A percentile compares a stretch with the other conserved stretches of the same genome.
phyloP scores from a whole-genome alignment of 2,113 vertebrate species.

The Amphilophus citrinellus region DNA sequence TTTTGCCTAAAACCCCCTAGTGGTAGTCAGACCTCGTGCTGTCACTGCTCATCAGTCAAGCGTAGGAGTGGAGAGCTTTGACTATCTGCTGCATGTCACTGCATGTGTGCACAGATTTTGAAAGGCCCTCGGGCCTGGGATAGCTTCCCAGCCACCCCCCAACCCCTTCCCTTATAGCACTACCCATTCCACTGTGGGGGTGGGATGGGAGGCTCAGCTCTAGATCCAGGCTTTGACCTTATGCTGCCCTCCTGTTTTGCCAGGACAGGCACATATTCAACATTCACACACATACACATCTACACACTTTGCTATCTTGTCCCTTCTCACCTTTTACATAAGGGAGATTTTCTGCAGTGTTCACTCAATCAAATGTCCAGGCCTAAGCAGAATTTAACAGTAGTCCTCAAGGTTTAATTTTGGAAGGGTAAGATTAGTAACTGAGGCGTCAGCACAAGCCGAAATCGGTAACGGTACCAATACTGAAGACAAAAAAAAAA shows the following conservation, averaged over 20 bases:
- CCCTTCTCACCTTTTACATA: conserved; percentile 21
- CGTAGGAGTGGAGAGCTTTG: conserved; percentile 49
- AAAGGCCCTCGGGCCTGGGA: conserved; percentile 52
- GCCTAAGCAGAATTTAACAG: conserved; percentile 42
- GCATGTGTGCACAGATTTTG: conserved; percentile 55
- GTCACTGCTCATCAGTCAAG: conserved; percentile 74
- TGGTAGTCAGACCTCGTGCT: conserved; percentile 52
- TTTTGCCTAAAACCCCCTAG: conserved; percentile 45
- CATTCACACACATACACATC: not conserved
- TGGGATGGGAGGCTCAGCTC: conserved; percentile 5
- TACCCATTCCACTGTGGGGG: conserved; percentile 7
- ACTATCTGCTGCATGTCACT: conserved; percentile 70
- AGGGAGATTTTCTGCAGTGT: conserved; percentile 21
- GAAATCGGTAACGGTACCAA: conserved; percentile 32
- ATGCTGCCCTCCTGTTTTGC: conserved; percentile 33
- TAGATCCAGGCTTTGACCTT: conserved; percentile 40
- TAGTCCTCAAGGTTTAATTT: conserved; percentile 44
- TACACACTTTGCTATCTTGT: not conserved
- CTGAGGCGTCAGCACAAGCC: conserved; percentile 50
- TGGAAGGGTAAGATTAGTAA: conserved; percentile 44
- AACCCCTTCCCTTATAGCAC: conserved; percentile 13
- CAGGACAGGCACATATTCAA: conserved; percentile 22
- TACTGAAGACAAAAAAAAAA: conserved; percentile 10
- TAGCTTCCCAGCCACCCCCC: conserved; percentile 21
- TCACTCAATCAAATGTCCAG: conserved; percentile 43